Evolutionary conservation across 2,888 invertebrate genomes (phyloP).

Genomic region (Mystacides longicornis): DNA sequence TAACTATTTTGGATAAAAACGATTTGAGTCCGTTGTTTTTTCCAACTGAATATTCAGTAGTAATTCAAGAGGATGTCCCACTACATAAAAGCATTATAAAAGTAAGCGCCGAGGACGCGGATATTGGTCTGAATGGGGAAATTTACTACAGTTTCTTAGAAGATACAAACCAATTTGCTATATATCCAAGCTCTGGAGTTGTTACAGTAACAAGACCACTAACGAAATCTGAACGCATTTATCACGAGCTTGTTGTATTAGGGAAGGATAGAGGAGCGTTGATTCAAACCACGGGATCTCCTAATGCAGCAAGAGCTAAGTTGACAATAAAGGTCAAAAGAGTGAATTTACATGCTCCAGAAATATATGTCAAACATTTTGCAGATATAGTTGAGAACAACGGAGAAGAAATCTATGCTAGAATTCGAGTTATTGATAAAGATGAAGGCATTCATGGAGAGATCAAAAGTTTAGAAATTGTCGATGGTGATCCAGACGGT

Average conservation of each 20-base stretch:
- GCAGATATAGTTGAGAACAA: conserved; percentile 76
- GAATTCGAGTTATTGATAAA: conserved; percentile 74
- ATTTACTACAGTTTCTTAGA: conserved; percentile 91
- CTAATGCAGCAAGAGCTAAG: conserved; percentile 64
- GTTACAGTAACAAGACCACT: conserved; percentile 76
- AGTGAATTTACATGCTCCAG: conserved; percentile 82
- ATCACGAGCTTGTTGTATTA: conserved; percentile 68
- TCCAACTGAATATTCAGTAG: conserved; percentile 77
- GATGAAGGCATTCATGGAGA: conserved; percentile 82
- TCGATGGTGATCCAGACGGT: conserved; percentile 84
- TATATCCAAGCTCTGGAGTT: conserved; percentile 88
- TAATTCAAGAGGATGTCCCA: conserved; percentile 80
- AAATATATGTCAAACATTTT: conserved; percentile 71
- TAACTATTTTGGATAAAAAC: conserved; percentile 75
- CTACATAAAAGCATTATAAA: conserved; percentile 72
- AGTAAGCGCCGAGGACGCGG: conserved; percentile 90
- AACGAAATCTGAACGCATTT: conserved; percentile 59
- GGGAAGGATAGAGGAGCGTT: conserved; percentile 79
- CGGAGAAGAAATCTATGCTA: conserved; percentile 80
- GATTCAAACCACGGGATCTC: conserved; percentile 40
- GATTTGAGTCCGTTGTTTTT: conserved; percentile 92
- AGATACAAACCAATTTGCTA: conserved; percentile 76
- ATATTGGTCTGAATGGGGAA: conserved; percentile 91
- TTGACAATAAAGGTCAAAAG: conserved; percentile 70
- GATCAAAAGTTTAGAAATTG: conserved; percentile 73